Conservation (phyloP, 2,113 vertebrate genomes). For the Seriola aureovittata region DNA sequence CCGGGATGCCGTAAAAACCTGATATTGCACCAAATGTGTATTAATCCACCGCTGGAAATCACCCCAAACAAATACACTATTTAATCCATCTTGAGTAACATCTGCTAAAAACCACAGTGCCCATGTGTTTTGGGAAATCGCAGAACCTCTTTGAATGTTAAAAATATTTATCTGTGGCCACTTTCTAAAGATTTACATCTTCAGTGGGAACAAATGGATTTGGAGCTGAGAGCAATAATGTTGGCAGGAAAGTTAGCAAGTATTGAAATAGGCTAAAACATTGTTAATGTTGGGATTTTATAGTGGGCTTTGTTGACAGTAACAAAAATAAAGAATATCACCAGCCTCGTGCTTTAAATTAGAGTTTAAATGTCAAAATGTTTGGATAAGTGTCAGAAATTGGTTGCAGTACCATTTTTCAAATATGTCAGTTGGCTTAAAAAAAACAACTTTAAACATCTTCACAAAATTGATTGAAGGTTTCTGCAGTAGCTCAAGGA, state of each 20-base stretch:
- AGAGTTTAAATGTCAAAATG: not conserved
- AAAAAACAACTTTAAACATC: not conserved
- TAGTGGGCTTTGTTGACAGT: not conserved
- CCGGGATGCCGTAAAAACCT: too few relatives aligned
- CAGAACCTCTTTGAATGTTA: not conserved
- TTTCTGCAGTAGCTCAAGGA: constrained; percentile 28
- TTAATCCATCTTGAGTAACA: too few relatives aligned
- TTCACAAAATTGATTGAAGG: constrained; percentile 1
- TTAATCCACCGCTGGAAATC: too few relatives aligned
- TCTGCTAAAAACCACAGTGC: too few relatives aligned
- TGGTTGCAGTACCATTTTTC: not conserved
- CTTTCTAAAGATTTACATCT: not conserved
- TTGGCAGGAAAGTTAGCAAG: too few relatives aligned
- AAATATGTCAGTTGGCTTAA: constrained; percentile 8
- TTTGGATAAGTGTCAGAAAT: not conserved
- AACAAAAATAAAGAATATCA: not conserved
- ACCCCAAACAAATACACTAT: too few relatives aligned
- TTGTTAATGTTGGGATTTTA: not conserved
- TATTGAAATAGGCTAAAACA: not conserved
- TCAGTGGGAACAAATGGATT: not conserved
- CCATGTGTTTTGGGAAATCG: too few relatives aligned
- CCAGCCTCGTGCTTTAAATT: not conserved
- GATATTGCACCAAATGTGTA: too few relatives aligned
- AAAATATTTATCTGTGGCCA: not conserved
- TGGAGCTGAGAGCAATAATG: too few relatives aligned